Conservation (phyloP, 2,797 vertebrate species). For the Bufotes viridis region DNA sequence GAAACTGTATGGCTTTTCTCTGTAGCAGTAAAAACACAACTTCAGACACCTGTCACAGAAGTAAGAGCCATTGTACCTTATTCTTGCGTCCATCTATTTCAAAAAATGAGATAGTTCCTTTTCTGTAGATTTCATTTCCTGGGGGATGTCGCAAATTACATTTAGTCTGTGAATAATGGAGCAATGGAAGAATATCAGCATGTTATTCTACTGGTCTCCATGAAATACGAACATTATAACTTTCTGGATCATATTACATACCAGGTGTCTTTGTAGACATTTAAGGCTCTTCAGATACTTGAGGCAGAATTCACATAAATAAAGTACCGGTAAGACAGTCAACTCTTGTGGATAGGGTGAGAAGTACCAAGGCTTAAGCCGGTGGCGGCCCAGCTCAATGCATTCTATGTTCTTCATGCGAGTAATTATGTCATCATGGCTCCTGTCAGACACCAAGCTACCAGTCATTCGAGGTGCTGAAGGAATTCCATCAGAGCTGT, state of each 20-base stretch:
- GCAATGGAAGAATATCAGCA: neutral
- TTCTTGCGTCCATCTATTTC: conserved; percentile 96
- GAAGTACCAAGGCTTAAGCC: conserved; percentile 98
- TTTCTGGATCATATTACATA: conserved; percentile 67
- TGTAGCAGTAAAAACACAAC: neutral
- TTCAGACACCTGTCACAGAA: neutral
- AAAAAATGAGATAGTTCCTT: conserved; percentile 95
- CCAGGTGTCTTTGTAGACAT: conserved; percentile 95
- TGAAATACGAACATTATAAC: neutral
- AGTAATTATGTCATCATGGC: conserved; percentile 95
- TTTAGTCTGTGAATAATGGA: conserved; percentile 80
- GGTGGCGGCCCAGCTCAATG: conserved; percentile 92
- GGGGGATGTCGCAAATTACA: conserved; percentile 93
- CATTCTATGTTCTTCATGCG: conserved; percentile 98
- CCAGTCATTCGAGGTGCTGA: conserved; percentile 93
- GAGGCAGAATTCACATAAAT: conserved; percentile 98
- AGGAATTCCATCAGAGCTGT: conserved; percentile 93
- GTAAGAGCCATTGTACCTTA: conserved; percentile 76
- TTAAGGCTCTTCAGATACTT: conserved; percentile 97
- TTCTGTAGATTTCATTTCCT: conserved; percentile 94
- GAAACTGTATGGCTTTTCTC: neutral
- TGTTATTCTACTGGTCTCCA: too few relatives aligned
- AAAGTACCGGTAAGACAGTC: conserved; percentile 90
- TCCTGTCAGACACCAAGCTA: conserved; percentile 93
- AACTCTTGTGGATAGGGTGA: conserved; percentile 95